These are phyloP conservation scores for Caenorhabditis japonica DNA, from an alignment of 2,888 invertebrate species.

Conservation along the genomic window DNA sequence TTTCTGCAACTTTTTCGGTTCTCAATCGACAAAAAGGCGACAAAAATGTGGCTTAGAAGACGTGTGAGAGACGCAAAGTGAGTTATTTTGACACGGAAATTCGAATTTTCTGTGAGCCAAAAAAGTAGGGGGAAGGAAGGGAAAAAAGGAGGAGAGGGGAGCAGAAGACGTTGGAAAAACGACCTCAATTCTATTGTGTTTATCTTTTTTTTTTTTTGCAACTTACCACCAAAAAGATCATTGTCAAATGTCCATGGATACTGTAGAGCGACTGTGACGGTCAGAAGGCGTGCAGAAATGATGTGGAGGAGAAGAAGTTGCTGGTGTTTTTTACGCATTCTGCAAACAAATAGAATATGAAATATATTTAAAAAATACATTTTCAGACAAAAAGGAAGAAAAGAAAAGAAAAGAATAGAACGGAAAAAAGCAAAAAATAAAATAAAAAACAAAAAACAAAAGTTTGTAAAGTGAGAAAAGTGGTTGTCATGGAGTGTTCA, in stretches of 20 bases:
- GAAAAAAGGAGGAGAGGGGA: not conserved
- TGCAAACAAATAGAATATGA: not conserved
- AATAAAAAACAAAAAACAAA: too few relatives aligned
- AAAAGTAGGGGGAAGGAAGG: conserved; percentile 16
- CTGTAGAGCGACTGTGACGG: conserved; percentile 35
- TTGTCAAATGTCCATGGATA: conserved; percentile 76
- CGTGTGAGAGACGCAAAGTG: conserved; percentile 27
- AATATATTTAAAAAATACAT: not conserved
- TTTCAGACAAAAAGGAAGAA: not conserved
- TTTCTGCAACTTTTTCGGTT: too few relatives aligned
- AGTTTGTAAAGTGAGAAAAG: not conserved
- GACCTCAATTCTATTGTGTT: conserved; percentile 40
- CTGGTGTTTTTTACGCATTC: conserved; percentile 39
- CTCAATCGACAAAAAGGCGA: not conserved
- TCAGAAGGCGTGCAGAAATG: conserved; percentile 1
- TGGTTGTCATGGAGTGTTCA: conserved; percentile 4
- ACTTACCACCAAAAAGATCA: conserved; percentile 74
- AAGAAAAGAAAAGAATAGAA: conserved; percentile 1
- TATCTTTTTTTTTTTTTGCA: conserved; percentile 29
- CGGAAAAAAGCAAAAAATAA: not conserved
- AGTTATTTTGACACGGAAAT: conserved; percentile 41
- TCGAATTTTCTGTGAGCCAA: conserved; percentile 50
- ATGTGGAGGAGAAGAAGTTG: conserved; percentile 16
- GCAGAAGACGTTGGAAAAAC: too few relatives aligned
- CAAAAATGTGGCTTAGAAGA: not conserved